phyloP scores from a whole-genome alignment of 1,140 invertebrate genomes.

The Idris sp. region DNA sequence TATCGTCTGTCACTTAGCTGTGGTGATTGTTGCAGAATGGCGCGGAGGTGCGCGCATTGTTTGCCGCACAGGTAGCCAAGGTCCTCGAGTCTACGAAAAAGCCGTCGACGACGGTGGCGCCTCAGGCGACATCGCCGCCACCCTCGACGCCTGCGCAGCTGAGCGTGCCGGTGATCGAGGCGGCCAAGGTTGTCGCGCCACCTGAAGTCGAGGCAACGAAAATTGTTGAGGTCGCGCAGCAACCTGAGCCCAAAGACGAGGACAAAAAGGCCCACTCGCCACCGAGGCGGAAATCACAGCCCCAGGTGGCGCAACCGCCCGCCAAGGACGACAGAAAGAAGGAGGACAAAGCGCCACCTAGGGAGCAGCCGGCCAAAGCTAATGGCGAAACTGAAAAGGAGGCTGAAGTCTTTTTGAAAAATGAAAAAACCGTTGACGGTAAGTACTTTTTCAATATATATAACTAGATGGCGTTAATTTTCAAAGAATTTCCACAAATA shows the following conservation, averaged over 20 bases:
- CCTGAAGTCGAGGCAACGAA: neutral
- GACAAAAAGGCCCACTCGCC: conserved; percentile 60
- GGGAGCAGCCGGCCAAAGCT: conserved; percentile 43
- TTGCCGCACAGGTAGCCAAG: conserved; percentile 72
- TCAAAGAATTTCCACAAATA: too few species aligned
- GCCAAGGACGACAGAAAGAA: conserved; percentile 62
- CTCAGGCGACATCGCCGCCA: neutral
- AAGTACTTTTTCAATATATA: too few species aligned
- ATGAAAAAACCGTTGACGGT: too few species aligned
- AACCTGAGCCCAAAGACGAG: conserved; percentile 43
- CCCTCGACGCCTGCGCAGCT: neutral
- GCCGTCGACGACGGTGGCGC: neutral
- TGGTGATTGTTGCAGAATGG: conserved; percentile 74
- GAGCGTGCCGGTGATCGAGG: neutral
- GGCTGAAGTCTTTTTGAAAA: too few species aligned
- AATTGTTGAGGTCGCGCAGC: conserved; percentile 17
- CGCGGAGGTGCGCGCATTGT: conserved; percentile 69
- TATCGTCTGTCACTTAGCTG: conserved; percentile 71
- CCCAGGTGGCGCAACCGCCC: conserved; percentile 7
- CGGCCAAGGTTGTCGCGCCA: neutral
- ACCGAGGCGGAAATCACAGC: conserved; percentile 69
- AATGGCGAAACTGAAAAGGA: conserved; percentile 68
- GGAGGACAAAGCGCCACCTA: conserved; percentile 60
- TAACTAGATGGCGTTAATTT: too few species aligned
- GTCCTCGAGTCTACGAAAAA: conserved; percentile 61